Percentiles rank a stretch among this genome's conserved stretches.
phyloP scores from a whole-genome alignment of 2,113 vertebrate species.

The Caretta caretta region DNA sequence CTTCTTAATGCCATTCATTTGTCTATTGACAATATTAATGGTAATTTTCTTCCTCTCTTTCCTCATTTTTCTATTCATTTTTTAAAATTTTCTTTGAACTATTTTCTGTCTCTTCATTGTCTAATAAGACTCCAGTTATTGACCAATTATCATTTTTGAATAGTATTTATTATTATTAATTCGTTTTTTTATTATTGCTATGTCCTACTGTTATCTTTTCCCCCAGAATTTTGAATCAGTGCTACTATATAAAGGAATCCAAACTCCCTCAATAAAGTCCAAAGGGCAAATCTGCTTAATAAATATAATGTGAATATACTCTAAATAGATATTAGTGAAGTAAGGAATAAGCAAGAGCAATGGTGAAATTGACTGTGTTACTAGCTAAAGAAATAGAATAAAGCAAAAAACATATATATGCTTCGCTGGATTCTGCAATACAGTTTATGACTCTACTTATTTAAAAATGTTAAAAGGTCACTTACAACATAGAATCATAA shows the following conservation, averaged over 20 bases:
- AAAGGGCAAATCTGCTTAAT: not conserved
- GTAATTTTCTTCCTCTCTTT: not conserved
- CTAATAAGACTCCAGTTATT: not conserved
- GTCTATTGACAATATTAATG: not conserved
- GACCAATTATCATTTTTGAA: not conserved
- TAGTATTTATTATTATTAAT: not conserved
- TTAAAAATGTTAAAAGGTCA: not conserved
- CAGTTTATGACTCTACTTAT: not conserved
- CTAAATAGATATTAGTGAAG: not conserved
- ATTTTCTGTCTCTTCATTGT: not conserved
- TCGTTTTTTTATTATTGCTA: not conserved
- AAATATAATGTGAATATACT: not conserved
- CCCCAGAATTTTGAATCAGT: not conserved
- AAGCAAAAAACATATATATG: not conserved
- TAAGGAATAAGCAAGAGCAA: not conserved
- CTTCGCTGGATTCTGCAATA: not conserved
- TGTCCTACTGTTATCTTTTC: not conserved
- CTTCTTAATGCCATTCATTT: not conserved
- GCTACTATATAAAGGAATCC: not conserved
- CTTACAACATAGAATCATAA: too few species aligned
- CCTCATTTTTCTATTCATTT: accelerated
- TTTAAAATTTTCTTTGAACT: not conserved
- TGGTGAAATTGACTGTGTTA: not conserved
- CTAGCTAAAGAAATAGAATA: not conserved
- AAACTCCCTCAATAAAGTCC: not conserved